Evolutionary conservation across 1,140 invertebrate species (phyloP).

Genomic region (Euura saliciscinereae): DNA sequence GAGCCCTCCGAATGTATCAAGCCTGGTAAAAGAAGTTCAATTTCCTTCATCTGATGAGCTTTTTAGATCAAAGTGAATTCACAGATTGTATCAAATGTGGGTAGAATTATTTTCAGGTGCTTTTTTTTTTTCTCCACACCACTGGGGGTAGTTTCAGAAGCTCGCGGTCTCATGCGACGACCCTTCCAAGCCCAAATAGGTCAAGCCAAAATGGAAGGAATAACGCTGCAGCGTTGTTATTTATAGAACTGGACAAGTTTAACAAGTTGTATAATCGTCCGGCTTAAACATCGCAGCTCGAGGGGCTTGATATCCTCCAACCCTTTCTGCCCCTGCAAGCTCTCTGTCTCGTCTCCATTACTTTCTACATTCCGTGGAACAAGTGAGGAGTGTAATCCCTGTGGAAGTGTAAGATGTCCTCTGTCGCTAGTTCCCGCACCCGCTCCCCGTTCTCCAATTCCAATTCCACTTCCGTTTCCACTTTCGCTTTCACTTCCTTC

Average conservation of each 20-base stretch:
- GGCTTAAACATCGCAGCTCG: background rate
- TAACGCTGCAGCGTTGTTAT: background rate
- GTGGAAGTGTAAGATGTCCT: slow-evolving; percentile 13
- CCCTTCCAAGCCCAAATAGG: background rate
- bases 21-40: too few species aligned
- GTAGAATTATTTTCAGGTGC: too few species aligned
- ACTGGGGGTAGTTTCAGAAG: too few species aligned
- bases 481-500: background rate
- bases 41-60: too few species aligned
- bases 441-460: background rate
- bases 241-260: slow-evolving; percentile 9
- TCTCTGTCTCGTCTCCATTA: background rate
- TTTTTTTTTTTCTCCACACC: too few species aligned
- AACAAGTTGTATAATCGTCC: background rate
- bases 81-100: too few species aligned
- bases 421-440: background rate
- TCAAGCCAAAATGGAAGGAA: background rate
- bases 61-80: too few species aligned
- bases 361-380: slow-evolving; percentile 4
- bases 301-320: background rate
- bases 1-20: too few species aligned
- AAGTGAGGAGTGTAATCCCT: slow-evolving; percentile 8
- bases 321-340: background rate
- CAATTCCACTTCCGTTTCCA: background rate
- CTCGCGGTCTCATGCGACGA: background rate